Evolutionary conservation across 2,797 vertebrate species (phyloP).

Genomic region (Myripristis murdjan): DNA sequence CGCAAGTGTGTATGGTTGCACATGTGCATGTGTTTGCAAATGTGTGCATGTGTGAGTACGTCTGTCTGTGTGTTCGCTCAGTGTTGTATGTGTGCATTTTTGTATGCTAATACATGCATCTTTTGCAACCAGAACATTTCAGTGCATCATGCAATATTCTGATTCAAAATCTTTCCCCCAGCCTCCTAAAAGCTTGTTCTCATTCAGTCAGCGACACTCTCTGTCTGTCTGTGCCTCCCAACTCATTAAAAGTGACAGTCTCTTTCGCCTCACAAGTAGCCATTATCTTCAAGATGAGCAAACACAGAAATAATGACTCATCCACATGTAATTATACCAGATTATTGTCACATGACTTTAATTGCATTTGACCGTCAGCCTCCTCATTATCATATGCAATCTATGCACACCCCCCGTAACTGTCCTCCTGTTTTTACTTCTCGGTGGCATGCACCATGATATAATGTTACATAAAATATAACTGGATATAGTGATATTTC

Average conservation of each 20-base stretch:
- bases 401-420: slow-evolving; percentile 56
- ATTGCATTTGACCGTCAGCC: slow-evolving; percentile 59
- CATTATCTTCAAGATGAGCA: slow-evolving; percentile 56
- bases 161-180: not conserved
- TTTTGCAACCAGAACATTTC: slow-evolving; percentile 25
- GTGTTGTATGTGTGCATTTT: slow-evolving; percentile 20
- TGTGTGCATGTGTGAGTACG: not conserved
- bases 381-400: slow-evolving; percentile 68
- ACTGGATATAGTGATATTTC: slow-evolving; percentile 79
- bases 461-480: slow-evolving; percentile 67
- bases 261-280: slow-evolving; percentile 39
- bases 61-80: slow-evolving; percentile 21
- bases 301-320: slow-evolving; percentile 66
- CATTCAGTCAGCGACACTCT: slow-evolving; percentile 38
- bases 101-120: slow-evolving; percentile 14
- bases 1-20: not conserved
- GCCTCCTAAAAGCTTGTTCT: slow-evolving; percentile 34
- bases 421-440: slow-evolving; percentile 64
- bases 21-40: no score
- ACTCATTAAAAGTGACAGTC: slow-evolving; percentile 57
- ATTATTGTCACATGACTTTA: slow-evolving; percentile 70
- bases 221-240: slow-evolving; percentile 49
- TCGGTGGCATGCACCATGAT: slow-evolving; percentile 64
- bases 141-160: slow-evolving; percentile 4
- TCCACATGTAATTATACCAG: slow-evolving; percentile 66